phyloP scores from a whole-genome alignment of 2,797 vertebrate species.

The Rhabdomys pumilio region DNA sequence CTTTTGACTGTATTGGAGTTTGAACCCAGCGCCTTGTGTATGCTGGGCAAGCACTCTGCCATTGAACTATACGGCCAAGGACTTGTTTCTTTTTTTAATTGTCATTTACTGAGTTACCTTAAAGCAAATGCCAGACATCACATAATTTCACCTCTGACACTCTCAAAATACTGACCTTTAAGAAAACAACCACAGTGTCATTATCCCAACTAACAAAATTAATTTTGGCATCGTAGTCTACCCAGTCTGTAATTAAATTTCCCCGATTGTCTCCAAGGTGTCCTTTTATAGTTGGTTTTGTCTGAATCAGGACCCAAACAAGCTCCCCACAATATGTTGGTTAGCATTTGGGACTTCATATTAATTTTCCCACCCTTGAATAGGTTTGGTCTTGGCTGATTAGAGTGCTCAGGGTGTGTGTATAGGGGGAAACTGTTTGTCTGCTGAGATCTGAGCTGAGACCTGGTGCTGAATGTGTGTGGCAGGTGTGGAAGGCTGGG shows the following conservation, averaged over 20 bases:
- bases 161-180: conserved; percentile 73
- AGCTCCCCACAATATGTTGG: not conserved
- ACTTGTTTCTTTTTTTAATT: not conserved
- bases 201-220: conserved; percentile 72
- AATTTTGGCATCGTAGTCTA: conserved; percentile 43
- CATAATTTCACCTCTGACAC: conserved; percentile 70
- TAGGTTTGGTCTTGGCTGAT: conserved; percentile 50
- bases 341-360: conserved; percentile 61
- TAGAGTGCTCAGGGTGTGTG: not conserved
- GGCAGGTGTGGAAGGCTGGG: rapidly evolving
- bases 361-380: conserved; percentile 53
- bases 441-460: conserved; percentile 8
- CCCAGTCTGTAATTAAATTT: conserved; percentile 64
- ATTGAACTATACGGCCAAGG: not conserved
- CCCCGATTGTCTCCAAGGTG: conserved; percentile 52
- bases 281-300: conserved; percentile 33
- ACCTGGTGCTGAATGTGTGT: not conserved
- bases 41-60: not conserved
- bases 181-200: conserved; percentile 16
- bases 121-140: conserved; percentile 55
- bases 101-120: conserved; percentile 59
- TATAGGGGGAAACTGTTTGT: not conserved
- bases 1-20: not conserved
- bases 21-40: not conserved
- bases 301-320: conserved; percentile 67